A percentile compares a stretch with the other conserved stretches of the same genome.
Evolutionary conservation across 2,797 vertebrate species (phyloP).

Genomic region (Hydrolagus colliei): DNA sequence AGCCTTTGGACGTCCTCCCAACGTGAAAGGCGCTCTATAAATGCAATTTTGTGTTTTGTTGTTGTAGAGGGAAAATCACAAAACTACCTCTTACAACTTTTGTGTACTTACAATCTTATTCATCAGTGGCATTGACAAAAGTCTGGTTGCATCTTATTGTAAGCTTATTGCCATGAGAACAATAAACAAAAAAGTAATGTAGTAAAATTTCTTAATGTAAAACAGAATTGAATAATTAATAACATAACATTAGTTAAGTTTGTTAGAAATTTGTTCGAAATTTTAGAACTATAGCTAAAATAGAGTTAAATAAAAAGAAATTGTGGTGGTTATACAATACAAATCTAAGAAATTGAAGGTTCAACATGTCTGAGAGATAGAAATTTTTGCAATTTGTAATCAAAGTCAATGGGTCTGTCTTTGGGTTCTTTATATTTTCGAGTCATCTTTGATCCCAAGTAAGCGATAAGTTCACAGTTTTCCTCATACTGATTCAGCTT

Average conservation of each 20-base stretch:
- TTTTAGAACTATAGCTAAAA: not conserved
- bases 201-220: not conserved
- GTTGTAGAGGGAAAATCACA: no score
- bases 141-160: not conserved
- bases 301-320: conserved; percentile 2
- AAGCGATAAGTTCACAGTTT: conserved; percentile 74
- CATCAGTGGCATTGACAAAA: not conserved
- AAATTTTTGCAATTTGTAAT: conserved; percentile 67
- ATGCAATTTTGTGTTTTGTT: no score
- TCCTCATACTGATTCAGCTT: conserved; percentile 72
- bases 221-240: not conserved
- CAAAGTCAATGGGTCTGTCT: conserved; percentile 64
- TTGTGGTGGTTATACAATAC: not conserved
- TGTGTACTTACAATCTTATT: not conserved
- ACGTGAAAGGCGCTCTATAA: no score
- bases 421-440: conserved; percentile 58
- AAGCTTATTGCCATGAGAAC: not conserved
- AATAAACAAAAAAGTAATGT: conserved; percentile 13
- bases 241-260: not conserved
- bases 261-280: not conserved
- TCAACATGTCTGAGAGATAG: conserved; percentile 56
- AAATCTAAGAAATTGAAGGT: conserved; percentile 34
- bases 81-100: not conserved
- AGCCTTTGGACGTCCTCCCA: no score
- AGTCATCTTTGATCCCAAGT: conserved; percentile 68